Evolutionary conservation across 2,797 vertebrate genomes (phyloP), one percentile per base, ranked within the genome.

Genomic region (Etheostoma perlongum): DNA sequence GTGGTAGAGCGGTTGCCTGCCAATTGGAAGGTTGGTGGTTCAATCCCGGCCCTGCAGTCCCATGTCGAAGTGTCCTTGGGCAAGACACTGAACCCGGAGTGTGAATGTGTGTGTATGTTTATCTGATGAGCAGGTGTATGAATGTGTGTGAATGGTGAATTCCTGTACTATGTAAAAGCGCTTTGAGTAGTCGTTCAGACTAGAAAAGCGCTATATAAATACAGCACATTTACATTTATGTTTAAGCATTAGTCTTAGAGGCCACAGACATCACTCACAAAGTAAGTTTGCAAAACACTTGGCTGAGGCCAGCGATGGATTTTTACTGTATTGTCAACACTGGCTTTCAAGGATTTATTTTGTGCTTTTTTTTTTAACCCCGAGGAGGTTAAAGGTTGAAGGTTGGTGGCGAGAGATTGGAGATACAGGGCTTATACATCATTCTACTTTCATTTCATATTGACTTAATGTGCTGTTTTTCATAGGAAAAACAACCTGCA

Each of bases 291-390:
- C 40, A 23, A 58, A 67, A 33, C 63, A 59, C 66, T 42, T 19
- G 59, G 58, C 67, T 47, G 79, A 47, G 74, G 66, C 67, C 67
- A 67, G 65, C 73, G 30, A 49, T 64, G 57, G 18, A 27, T 55
- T 71, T 80, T 66, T 64, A 66, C 57, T 58, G 16, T 40, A 58
- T 49, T 33, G 13, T 76, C 48, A 74, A 61, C 72, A 36, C 11
- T 19, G 70, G n/a, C 57, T 73, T 71, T 74, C 58, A 74, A 73
- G 30, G 30, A 69, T 63, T 54, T 36, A 47, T 51, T 55, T 65
- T 11, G 63, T 59, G 49, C 19, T 16, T 42, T 44, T 7, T 55
- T n/a, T 67, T 67, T 25, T 12, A 33, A 57, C 63, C 36, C 21
- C 4, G 4, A 13, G 19, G 53, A 75, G 67, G 46, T 60, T 27